Percentiles rank a stretch among this genome's conserved stretches.
phyloP scores from a whole-genome alignment of 1,140 invertebrate species.

The Mesaphorura yosii region DNA sequence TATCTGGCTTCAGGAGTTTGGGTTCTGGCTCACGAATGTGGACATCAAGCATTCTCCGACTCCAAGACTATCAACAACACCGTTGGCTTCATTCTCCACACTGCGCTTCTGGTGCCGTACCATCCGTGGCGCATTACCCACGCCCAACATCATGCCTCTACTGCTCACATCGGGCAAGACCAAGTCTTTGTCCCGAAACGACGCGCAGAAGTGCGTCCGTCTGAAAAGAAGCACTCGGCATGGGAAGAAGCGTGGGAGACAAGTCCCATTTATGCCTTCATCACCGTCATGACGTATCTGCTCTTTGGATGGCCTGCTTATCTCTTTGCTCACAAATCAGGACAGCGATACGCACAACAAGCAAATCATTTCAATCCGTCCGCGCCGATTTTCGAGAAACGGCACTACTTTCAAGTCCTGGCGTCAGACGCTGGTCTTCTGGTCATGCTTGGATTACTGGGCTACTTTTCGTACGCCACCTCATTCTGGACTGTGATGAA shows the following conservation, averaged over 20 bases:
- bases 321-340: conserved; percentile 5
- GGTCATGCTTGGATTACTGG: background rate
- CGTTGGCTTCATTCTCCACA: conserved; percentile 3
- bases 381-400: conserved; percentile 6
- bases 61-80: conserved; percentile 7
- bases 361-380: background rate
- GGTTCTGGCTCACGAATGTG: conserved; percentile 12
- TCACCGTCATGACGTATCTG: background rate
- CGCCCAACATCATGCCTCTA: conserved; percentile 9
- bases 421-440: conserved; percentile 1
- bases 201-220: background rate
- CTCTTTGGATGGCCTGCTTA: conserved; percentile 7
- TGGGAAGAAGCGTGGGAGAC: conserved; percentile 4
- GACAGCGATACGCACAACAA: background rate
- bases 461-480: background rate
- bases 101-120: conserved; percentile 2
- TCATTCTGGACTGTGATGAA: conserved; percentile 6
- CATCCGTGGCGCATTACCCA: conserved; percentile 8
- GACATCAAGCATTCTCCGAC: conserved; percentile 3
- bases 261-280: background rate
- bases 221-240: background rate
- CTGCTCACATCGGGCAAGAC: conserved; percentile 5
- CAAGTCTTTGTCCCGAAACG: conserved; percentile 2
- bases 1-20: no score
- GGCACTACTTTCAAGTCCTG: conserved; percentile 1